These are phyloP conservation scores for Glossosoma conforme DNA, from an alignment of 1,140 invertebrate species.

Conservation along the genomic window DNA sequence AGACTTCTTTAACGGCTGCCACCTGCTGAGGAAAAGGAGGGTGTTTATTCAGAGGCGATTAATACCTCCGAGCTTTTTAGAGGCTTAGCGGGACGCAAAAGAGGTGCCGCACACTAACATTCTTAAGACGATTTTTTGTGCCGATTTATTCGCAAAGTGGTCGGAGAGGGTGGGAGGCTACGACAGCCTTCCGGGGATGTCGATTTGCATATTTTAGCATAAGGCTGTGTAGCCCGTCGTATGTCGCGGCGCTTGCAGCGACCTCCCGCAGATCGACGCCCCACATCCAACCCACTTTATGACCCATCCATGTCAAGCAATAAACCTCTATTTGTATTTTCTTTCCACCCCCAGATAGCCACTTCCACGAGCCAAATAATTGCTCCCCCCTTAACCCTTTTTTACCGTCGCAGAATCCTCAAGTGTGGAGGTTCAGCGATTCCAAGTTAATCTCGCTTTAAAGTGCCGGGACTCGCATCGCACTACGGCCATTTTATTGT, in stretches of 20 bases:
- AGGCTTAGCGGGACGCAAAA: no score
- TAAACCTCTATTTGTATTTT: constrained; percentile 19
- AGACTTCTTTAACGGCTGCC: no score
- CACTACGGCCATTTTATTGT: no score
- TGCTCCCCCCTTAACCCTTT: not conserved
- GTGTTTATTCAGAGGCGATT: no score
- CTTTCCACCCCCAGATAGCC: not conserved
- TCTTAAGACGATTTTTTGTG: constrained; percentile 3
- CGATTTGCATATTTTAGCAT: constrained; percentile 22
- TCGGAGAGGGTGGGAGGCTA: not conserved
- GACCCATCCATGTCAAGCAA: constrained; percentile 6
- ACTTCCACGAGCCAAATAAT: not conserved
- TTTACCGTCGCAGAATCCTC: no score
- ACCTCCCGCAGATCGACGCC: not conserved
- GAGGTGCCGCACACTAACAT: no score
- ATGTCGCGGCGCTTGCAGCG: constrained; percentile 11
- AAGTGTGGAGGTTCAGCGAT: no score
- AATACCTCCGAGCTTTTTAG: no score
- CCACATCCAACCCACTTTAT: not conserved
- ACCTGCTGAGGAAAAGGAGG: no score
- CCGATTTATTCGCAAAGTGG: constrained; percentile 8
- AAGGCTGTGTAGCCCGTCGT: constrained; percentile 1
- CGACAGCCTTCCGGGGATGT: not conserved
- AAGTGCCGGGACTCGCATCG: no score
- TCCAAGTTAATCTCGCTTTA: no score